phyloP scores from a whole-genome alignment of 2,797 vertebrate species.

The Chelon auratus region DNA sequence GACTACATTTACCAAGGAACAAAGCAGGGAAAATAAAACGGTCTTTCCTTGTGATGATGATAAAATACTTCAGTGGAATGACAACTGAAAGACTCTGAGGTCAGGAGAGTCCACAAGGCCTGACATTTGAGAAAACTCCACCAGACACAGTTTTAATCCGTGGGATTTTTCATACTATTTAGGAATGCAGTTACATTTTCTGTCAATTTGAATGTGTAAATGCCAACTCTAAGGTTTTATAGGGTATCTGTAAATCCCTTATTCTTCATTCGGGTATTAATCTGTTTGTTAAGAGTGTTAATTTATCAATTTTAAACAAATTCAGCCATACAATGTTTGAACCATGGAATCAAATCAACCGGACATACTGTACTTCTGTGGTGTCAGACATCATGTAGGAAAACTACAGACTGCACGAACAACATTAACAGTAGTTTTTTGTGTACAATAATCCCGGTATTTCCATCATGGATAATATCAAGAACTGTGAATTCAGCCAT shows the following conservation, averaged over 20 bases:
- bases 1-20: slow-evolving; percentile 34
- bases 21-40: slow-evolving; percentile 23
- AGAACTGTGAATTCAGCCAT: neutral
- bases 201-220: neutral
- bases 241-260: neutral
- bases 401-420: neutral
- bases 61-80: slow-evolving; percentile 11
- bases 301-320: neutral
- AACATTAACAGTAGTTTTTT: neutral
- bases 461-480: neutral
- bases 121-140: neutral
- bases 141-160: neutral
- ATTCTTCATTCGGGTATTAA: neutral
- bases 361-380: neutral
- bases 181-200: neutral
- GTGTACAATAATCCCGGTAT: too few relatives aligned
- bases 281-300: neutral
- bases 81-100: neutral
- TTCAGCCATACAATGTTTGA: neutral
- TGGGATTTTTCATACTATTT: neutral
- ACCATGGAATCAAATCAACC: too few relatives aligned
- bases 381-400: neutral
- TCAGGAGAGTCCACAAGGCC: neutral
- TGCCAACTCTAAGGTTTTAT: neutral
- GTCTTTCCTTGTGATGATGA: slow-evolving; percentile 2